Evolutionary conservation across 2,888 invertebrate genomes (phyloP).

Genomic region (Cephus sareptanus): DNA sequence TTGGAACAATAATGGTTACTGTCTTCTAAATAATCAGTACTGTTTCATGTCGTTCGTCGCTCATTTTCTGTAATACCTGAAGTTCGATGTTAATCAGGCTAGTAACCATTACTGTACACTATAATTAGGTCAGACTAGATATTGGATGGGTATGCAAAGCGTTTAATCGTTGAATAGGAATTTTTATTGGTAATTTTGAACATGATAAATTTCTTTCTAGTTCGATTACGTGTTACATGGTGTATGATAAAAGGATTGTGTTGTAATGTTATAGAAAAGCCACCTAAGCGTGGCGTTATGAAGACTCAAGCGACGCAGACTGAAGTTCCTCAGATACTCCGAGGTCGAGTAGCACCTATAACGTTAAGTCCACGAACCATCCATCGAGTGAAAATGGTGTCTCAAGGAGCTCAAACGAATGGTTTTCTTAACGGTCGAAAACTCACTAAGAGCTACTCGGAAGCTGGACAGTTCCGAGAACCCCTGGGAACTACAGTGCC

Average conservation of each 20-base stretch:
- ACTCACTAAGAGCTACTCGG: constrained; percentile 86
- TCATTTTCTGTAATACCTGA: too few relatives aligned
- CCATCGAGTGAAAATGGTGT: constrained; percentile 88
- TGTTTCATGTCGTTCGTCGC: too few relatives aligned
- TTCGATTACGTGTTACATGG: not conserved
- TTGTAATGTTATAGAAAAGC: constrained; percentile 73
- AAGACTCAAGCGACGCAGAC: constrained; percentile 94
- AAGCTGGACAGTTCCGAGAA: constrained; percentile 71
- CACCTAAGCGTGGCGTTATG: constrained; percentile 83
- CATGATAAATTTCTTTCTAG: not conserved
- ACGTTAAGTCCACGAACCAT: constrained; percentile 85
- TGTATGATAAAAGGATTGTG: constrained; percentile 6
- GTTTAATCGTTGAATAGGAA: not conserved
- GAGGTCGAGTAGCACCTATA: constrained; percentile 63
- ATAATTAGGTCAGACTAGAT: not conserved
- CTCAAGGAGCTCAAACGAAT: constrained; percentile 91
- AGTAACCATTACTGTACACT: not conserved
- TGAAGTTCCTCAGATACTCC: constrained; percentile 78
- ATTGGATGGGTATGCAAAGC: not conserved
- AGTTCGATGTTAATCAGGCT: too few relatives aligned
- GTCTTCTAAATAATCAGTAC: too few relatives aligned
- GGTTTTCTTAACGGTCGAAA: constrained; percentile 80
- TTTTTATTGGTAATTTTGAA: not conserved
- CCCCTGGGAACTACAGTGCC: constrained; percentile 46
- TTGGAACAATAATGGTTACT: too few relatives aligned